phyloP scores from a whole-genome alignment of 1,140 invertebrate species.

The Neodiprion pinetum region DNA sequence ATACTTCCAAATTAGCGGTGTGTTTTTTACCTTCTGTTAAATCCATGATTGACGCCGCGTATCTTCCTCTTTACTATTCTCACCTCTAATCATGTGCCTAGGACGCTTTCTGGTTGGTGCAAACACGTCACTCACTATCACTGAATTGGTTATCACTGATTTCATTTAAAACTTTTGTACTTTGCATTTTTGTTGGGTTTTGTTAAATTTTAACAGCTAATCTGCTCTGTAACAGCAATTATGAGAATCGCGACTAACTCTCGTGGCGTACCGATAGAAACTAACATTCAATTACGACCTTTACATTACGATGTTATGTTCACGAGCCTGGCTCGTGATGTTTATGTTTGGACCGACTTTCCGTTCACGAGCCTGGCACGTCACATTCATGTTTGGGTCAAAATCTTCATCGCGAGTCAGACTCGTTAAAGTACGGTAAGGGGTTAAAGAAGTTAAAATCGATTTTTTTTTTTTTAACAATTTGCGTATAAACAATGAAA shows the following conservation, averaged over 20 bases:
- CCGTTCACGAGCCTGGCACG: neutral
- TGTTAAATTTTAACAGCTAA: neutral
- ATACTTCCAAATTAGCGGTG: conserved; percentile 28
- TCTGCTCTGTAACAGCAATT: neutral
- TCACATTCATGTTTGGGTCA: neutral
- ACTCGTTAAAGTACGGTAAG: too few relatives aligned
- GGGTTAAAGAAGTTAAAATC: too few relatives aligned
- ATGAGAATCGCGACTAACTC: neutral
- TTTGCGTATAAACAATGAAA: too few relatives aligned
- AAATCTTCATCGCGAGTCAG: too few relatives aligned
- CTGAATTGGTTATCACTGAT: conserved; percentile 4
- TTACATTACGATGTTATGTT: neutral
- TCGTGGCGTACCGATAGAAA: conserved; percentile 3
- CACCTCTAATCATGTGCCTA: neutral
- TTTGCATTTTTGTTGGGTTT: neutral
- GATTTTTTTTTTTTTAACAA: too few relatives aligned
- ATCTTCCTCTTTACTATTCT: too few relatives aligned
- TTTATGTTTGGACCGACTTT: neutral
- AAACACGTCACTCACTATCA: conserved; percentile 17
- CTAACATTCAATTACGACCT: neutral
- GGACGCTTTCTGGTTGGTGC: neutral
- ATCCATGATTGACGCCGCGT: conserved; percentile 21
- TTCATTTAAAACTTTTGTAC: neutral
- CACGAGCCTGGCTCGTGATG: neutral
- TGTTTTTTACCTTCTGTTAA: conserved; percentile 26